Conservation (phyloP, 35 echinoderm and acorn worm species). For the Lytechinus pictus region DNA sequence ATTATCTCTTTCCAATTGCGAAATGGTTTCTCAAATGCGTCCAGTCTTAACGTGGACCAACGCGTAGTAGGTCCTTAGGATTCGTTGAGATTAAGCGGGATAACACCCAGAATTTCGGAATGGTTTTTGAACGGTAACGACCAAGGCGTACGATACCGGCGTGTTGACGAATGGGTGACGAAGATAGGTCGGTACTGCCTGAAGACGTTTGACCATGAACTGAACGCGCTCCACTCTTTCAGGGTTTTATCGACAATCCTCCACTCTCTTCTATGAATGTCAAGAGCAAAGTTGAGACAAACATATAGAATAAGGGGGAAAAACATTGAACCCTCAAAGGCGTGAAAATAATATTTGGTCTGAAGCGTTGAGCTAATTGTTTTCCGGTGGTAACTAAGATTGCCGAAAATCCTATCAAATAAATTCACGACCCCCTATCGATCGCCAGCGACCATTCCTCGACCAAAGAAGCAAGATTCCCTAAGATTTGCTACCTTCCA, state of each 20-base stretch:
- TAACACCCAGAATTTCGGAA: neutral
- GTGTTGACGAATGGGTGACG: slow-evolving; percentile 1
- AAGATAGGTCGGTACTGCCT: neutral
- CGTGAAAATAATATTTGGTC: slow-evolving; percentile 21
- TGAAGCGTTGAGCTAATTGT: slow-evolving; percentile 35
- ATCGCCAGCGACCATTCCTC: neutral
- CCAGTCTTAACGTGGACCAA: slow-evolving; percentile 4
- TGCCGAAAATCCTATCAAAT: slow-evolving; percentile 46
- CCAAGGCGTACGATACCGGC: neutral
- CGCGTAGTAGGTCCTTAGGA: neutral
- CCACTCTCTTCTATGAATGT: neutral
- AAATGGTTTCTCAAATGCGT: slow-evolving; percentile 12
- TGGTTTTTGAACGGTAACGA: neutral
- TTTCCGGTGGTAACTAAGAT: slow-evolving; percentile 43
- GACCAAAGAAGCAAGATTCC: neutral
- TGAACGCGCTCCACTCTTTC: neutral
- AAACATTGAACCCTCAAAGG: slow-evolving; percentile 12
- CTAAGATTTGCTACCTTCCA: slow-evolving; percentile 16
- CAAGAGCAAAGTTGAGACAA: neutral
- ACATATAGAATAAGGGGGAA: neutral
- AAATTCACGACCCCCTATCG: slow-evolving; percentile 42
- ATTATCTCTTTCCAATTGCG: slow-evolving; percentile 28
- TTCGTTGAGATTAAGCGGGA: neutral
- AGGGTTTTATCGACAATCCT: neutral
- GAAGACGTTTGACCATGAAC: neutral